phyloP scores from a whole-genome alignment of 2,797 vertebrate species.

The Gambusia yucatana region DNA sequence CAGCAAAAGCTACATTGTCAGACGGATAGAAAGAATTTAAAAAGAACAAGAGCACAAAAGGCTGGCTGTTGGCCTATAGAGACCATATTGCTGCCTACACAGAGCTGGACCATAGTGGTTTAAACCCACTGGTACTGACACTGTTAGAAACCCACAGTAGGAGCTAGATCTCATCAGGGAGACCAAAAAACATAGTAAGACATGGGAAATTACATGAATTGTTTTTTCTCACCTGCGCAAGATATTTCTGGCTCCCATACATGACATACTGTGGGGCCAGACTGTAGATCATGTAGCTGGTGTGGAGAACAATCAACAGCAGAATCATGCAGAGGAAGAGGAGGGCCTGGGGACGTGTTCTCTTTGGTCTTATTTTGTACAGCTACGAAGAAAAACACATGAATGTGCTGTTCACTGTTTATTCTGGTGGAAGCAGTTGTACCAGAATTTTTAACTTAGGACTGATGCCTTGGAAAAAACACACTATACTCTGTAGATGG shows the following conservation, averaged over 20 bases:
- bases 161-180: constrained; percentile 2
- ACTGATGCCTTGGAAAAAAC: neutral
- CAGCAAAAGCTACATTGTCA: constrained; percentile 39
- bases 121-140: constrained; percentile 26
- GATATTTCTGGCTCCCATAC: constrained; percentile 98
- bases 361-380: constrained; percentile 94
- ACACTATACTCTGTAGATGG: neutral
- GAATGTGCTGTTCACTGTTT: neutral
- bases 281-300: constrained; percentile 98
- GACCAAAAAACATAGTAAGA: constrained; percentile 25
- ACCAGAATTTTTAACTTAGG: neutral
- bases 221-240: constrained; percentile 85
- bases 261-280: constrained; percentile 98
- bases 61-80: constrained; percentile 24
- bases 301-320: constrained; percentile 95
- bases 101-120: constrained; percentile 30
- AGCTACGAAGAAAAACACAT: constrained; percentile 78
- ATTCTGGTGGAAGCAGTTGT: neutral
- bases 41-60: constrained; percentile 55
- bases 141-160: constrained; percentile 22
- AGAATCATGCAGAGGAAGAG: constrained; percentile 99
- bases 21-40: constrained; percentile 47
- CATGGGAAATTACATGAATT: neutral
- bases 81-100: constrained; percentile 40
- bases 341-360: constrained; percentile 94